A percentile compares a stretch with the other conserved stretches of the same genome.
Conservation (phyloP, 2,888 invertebrate species). For the Hipparchia sbordonii region DNA sequence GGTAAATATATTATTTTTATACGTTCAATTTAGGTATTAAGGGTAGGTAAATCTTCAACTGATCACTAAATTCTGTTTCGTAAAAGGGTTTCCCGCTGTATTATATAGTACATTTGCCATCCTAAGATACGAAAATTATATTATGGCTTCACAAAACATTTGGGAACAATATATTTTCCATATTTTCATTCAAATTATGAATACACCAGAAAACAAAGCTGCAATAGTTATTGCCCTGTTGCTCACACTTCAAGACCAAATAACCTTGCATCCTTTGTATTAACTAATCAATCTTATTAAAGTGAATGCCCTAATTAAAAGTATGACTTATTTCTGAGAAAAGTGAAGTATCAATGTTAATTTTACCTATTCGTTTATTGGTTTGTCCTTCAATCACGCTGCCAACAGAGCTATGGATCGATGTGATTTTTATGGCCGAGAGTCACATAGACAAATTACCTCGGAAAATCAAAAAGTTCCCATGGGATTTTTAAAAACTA, state of each 20-base stretch:
- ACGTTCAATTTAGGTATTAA: too few relatives aligned
- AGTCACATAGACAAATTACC: too few relatives aligned
- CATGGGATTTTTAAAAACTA: too few relatives aligned
- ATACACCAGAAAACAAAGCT: neutral
- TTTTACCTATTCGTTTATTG: too few relatives aligned
- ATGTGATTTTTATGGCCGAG: too few relatives aligned
- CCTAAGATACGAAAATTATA: too few relatives aligned
- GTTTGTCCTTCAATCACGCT: too few relatives aligned
- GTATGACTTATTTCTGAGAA: too few relatives aligned
- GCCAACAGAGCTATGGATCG: too few relatives aligned
- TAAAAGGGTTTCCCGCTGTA: conserved; percentile 20
- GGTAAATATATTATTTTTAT: neutral
- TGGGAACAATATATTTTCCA: conserved; percentile 15
- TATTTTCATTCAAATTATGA: conserved; percentile 1
- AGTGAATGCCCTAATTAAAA: neutral
- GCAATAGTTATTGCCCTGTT: too few relatives aligned
- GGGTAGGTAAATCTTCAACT: neutral
- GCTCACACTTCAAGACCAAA: conserved; percentile 1
- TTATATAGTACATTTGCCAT: conserved; percentile 20
- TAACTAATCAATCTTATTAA: neutral
- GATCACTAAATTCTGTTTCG: conserved; percentile 22
- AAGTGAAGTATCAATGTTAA: too few relatives aligned
- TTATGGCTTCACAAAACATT: neutral
- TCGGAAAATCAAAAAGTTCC: too few relatives aligned
- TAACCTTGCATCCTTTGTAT: neutral